A percentile compares a stretch with the other conserved stretches of the same genome.
Evolutionary conservation across 1,140 invertebrate species (phyloP).

Genomic region (Ips typographus): DNA sequence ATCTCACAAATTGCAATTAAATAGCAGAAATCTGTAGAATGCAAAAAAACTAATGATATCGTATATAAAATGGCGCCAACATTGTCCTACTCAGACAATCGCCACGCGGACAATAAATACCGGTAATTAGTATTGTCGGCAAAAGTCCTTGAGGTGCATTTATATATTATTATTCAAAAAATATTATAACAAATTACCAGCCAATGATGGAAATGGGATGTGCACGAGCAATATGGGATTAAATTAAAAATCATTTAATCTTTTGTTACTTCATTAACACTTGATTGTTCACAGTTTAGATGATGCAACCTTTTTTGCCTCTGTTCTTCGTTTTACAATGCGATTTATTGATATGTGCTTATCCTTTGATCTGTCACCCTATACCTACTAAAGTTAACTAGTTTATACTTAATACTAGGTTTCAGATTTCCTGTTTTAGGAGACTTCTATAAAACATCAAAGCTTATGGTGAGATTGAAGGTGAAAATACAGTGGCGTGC

Average conservation of each 20-base stretch:
- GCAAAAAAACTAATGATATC: neutral
- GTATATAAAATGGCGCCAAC: constrained; percentile 5
- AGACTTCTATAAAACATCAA: too few relatives aligned
- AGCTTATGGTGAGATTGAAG: too few relatives aligned
- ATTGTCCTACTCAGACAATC: neutral
- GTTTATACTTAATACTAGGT: too few relatives aligned
- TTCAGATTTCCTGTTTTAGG: too few relatives aligned
- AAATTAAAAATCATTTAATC: neutral
- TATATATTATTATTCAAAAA: constrained; percentile 3
- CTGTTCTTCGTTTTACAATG: neutral
- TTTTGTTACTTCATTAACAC: constrained; percentile 1
- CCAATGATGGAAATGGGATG: constrained; percentile 6
- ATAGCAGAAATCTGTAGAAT: too few relatives aligned
- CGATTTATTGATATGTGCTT: too few relatives aligned
- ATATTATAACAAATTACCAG: constrained; percentile 3
- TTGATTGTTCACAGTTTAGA: neutral
- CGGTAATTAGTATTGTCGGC: constrained; percentile 5
- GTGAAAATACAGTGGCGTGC: too few relatives aligned
- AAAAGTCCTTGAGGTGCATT: constrained; percentile 8
- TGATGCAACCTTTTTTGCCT: neutral
- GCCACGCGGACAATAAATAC: constrained; percentile 5
- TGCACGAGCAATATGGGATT: neutral
- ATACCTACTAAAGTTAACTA: too few relatives aligned
- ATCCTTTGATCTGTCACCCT: too few relatives aligned
- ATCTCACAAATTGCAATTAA: too few relatives aligned